These are phyloP conservation scores for Rhingia campestris DNA, from an alignment of 2,888 invertebrate genomes.

Conservation along the genomic window DNA sequence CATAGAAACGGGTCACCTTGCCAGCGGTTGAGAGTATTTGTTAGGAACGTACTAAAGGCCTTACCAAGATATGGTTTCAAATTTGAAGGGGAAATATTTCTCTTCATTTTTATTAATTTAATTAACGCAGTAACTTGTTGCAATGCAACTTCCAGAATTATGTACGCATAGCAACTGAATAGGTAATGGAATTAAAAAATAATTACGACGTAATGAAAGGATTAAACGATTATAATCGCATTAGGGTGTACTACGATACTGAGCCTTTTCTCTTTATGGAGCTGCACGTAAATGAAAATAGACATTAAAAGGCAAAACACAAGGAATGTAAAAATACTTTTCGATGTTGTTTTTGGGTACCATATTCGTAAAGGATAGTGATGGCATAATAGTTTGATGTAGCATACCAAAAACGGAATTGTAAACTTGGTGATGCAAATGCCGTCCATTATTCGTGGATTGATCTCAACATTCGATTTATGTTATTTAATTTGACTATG, in stretches of 20 bases:
- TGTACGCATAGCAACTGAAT: conserved; percentile 2
- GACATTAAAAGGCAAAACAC: too few species aligned
- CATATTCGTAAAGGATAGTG: too few species aligned
- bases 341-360: too few species aligned
- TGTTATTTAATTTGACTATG: too few species aligned
- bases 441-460: too few species aligned
- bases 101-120: not conserved
- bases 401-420: too few species aligned
- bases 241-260: conserved; percentile 2
- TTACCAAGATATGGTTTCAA: conserved; percentile 7
- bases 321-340: too few species aligned
- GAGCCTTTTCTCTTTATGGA: conserved; percentile 12
- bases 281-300: not conserved
- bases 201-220: conserved; percentile 29
- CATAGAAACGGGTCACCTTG: conserved; percentile 56
- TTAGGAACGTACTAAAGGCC: not conserved
- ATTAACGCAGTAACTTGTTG: conserved; percentile 34
- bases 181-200: conserved; percentile 21
- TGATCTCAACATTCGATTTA: too few species aligned
- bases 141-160: conserved; percentile 7
- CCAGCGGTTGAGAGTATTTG: not conserved
- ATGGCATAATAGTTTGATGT: too few species aligned
- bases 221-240: conserved; percentile 51
- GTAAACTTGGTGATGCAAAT: too few species aligned
- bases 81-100: not conserved